Evolutionary conservation across 2,113 vertebrate species (phyloP), one percentile per base, ranked within the genome.

Genomic region (Anguilla rostrata): DNA sequence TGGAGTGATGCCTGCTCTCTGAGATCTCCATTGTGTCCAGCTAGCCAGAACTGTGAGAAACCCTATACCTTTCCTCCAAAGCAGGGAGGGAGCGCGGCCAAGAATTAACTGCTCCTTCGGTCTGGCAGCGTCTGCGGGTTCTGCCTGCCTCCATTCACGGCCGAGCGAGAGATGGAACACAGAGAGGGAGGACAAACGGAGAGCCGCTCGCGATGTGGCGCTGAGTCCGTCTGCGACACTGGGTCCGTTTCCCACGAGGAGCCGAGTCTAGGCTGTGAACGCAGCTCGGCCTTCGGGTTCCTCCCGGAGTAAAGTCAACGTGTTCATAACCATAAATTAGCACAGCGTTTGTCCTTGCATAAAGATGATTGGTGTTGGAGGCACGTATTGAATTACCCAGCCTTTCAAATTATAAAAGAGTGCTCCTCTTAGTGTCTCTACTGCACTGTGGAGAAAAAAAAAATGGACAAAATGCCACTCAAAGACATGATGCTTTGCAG

Each of bases 21-120:
- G 88, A 93, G 94, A 89, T 94, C 92, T 92, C 88, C 86, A 91
- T 94, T 95, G 94, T 93, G 92, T 92, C 91, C 91, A 94, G 90
- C 94, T 92, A 94, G 92, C 92, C 94, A 89, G 92, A 94, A 94
- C 93, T 94, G 93, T 94, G 93, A 89, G 95, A 94, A 95, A 95
- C 92, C 89, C 87, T 93, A 95, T 94, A 96, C 94, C 91, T 95
- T 93, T 92, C 94, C 95, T 94, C 92, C 34, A 34, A 94, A 94
- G 94, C 92, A 93, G 90, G 90, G 60, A 95, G 93, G 93, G 93
- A 95, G 92, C 88, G 91, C 91, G 92, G 94, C 94, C 94, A 95
- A 95, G 94, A 94, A 94, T 93, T 91, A 95, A 95, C 93, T 94
- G 94, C 94, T 94, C 93, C 93, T 91, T 95, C 93, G 94, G 94